Evolutionary conservation across 23 tunicate species (phyloP).

Genomic region (Halocynthia roretzi): DNA sequence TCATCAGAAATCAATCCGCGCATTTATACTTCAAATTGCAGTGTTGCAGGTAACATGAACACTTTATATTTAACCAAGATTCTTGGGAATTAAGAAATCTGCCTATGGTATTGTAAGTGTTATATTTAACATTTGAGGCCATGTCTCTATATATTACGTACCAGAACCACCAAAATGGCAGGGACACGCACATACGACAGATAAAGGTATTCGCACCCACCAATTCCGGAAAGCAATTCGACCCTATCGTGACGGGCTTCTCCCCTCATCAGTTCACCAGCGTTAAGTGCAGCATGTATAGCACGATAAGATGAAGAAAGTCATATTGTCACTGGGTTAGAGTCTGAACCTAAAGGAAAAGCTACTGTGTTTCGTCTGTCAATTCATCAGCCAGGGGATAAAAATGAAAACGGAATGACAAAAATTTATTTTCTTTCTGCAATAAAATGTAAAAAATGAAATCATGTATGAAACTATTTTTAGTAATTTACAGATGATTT

Average conservation of each 20-base stretch:
- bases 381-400: no score
- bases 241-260: constrained; percentile 25
- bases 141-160: not conserved
- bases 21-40: constrained; percentile 86
- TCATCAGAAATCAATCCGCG: constrained; percentile 55
- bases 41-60: constrained; percentile 52
- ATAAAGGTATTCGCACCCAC: constrained; percentile 76
- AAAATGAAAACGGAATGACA: no score
- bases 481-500: no score
- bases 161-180: constrained; percentile 96
- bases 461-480: no score
- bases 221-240: constrained; percentile 21
- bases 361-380: no score
- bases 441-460: no score
- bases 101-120: not conserved
- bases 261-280: constrained; percentile 42
- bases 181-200: constrained; percentile 95
- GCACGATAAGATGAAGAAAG: constrained; percentile 35
- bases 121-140: not conserved
- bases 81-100: no score
- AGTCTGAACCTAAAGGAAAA: no score
- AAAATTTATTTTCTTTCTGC: no score
- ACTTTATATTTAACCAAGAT: not conserved
- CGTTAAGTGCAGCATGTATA: constrained; percentile 61
- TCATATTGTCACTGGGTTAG: not conserved